phyloP scores from a whole-genome alignment of 2,797 vertebrate species.

The Chrysolophus pictus region DNA sequence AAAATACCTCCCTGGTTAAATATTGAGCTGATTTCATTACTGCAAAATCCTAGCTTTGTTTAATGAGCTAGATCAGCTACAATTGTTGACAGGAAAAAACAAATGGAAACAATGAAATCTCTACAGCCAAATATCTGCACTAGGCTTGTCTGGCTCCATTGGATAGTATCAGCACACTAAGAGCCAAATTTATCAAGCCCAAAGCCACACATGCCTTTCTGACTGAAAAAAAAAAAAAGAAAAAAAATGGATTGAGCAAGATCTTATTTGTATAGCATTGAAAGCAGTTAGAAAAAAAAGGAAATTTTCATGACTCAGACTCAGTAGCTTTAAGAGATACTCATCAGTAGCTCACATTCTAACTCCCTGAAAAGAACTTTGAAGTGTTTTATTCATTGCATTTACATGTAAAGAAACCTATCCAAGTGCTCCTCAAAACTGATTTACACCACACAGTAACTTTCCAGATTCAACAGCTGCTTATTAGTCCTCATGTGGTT shows the following conservation, averaged over 20 bases:
- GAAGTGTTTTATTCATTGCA: neutral
- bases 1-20: neutral
- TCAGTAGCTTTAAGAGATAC: neutral
- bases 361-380: neutral
- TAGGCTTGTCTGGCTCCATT: neutral
- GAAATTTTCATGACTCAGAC: neutral
- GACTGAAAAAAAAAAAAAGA: neutral
- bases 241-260: neutral
- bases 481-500: neutral
- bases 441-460: neutral
- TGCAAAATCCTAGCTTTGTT: neutral
- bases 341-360: neutral
- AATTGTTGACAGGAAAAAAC: neutral
- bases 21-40: neutral
- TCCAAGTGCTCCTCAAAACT: neutral
- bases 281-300: neutral
- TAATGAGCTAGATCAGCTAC: neutral
- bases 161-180: neutral
- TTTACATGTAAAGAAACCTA: neutral
- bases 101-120: neutral
- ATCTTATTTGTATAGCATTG: neutral
- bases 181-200: neutral
- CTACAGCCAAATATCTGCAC: neutral
- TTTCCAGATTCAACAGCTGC: neutral
- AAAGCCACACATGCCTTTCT: neutral